Base-by-base conservation (phyloP, 2,113 vertebrate species). In the Pedetes capensis region DNA sequence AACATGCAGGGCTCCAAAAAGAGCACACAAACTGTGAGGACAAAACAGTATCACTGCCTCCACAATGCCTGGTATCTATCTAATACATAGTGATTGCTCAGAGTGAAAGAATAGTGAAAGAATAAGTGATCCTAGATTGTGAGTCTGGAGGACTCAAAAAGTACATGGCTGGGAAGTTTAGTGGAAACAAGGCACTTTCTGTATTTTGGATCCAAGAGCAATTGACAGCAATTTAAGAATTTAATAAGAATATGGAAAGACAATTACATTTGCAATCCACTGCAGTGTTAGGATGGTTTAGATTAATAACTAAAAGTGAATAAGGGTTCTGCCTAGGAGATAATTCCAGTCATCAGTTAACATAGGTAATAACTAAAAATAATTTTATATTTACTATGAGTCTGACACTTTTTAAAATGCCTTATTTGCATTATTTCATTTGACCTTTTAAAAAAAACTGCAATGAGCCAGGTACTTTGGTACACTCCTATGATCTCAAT, bases 391-490 rank as follows among this genome's bases (percentile, higher is more conserved):
- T 68, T 71, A 71, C 27, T 71, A 47, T 93, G 14, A 88, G 25
- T 17, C 51, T 82, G 10, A 18, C 4, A 10, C 9, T 74, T 69
- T 42, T 68, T 9, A 82, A 85, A 89, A 78, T 44, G 1, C 61
- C 96, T 93, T 83, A 63, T 13, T 75, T 53, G 9, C 20, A n/a
- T 83, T 87, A 63, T 37, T 20, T 64, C n/a, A 86, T 82, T 86
- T 86, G 88, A 61, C 72, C 34, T 78, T 92, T 17, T 51, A 4
- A 86, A 82, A 68, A 86, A 59, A 37, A n/a, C n/a, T 11, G 59
- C 64, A 69, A 0, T 59, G 53, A 89, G 12, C 8, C 53, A 81
- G 42, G 27, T 69, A n/a, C n/a, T n/a, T n/a, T n/a, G n/a, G n/a
- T n/a, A n/a, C n/a, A n/a, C n/a, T n/a, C n/a, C n/a, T n/a, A n/a